Evolutionary conservation across 1,140 invertebrate species (phyloP), one percentile per base, ranked within the genome.

Genomic region (Aphelenchoides besseyi): DNA sequence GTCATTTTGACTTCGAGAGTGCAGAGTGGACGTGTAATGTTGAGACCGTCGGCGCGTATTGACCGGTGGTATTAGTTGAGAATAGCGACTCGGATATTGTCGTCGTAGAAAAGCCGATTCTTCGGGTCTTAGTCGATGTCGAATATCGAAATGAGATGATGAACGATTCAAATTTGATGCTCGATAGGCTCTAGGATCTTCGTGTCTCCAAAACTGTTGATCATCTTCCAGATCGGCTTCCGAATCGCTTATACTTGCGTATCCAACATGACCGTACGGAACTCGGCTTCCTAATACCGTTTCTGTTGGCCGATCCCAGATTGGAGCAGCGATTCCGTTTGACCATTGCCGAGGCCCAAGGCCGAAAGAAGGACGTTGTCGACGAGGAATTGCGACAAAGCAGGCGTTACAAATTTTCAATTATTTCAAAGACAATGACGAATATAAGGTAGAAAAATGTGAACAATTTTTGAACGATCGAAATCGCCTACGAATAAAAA

Each of bases 61-160:
- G n/a, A n/a, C n/a, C 48, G 69, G 28, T 53, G 48, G 9, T 30
- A 33, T 35, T 37, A 74, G 48, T 68, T 16, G 29, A 30, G 26
- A 26, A 2, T 30, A 37, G 30, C 29, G 26, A 3, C 0, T n/a
- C 26, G 23, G 3, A 9, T 53, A 12, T 3, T 3, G 33, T 16
- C 26, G 18, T 5, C 33, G 28, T 32, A 75, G 33, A 23, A 48
- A 48, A 23, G 41, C 41, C 12, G 41, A 16, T 48, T 48, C 41
- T 48, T 12, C 12, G 12, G 41, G 41, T 23, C 41, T 5, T 28
- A 8, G 32, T 12, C 55, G 55, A 18, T 59, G 5, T 8, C 55
- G 55, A 8, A 59, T 8, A 5, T 59, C 55, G 18, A 29, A 29
- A 33, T 59, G 5, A 8, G 55, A 59, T 5, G 18, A 8, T 8